Base-by-base conservation (phyloP, 2,113 vertebrate species). In the Zootoca vivipara region DNA sequence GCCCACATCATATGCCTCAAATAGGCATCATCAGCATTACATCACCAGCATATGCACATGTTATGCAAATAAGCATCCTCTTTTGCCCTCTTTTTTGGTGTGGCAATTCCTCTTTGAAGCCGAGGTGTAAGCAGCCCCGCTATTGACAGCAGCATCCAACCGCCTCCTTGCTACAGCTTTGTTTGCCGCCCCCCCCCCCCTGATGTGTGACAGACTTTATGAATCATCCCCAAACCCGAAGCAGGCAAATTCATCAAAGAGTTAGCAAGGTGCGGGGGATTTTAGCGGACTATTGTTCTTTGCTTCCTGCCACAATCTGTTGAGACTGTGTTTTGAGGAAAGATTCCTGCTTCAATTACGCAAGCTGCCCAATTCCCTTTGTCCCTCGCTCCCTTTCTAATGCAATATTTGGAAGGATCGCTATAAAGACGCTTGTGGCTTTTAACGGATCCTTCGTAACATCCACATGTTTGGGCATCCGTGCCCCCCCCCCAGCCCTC, bases 371-470 rank as follows among this genome's bases (percentile, higher is more conserved):
- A 12, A 74, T 62, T 5, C 12, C 38, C 28, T 77, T 78, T n/a
- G 0, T 2, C 64, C 33, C 82, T n/a, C 58, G 89, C 90, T 89
- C 87, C 91, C 58, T 72, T 52, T 65, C 93, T 93, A 92, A 92
- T 87, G 79, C 82, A 93, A 80, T 94, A 91, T 93, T 92, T 93
- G 93, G 91, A 96, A 85, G 82, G 89, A 72, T 90, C 42, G 85
- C 86, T 96, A 91, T 92, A 67, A 85, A 83, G 90, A 75, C 67
- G 95, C 72, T 70, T 93, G 90, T 62, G 62, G 84, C 69, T 95
- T 96, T 95, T 95, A 94, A 94, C 92, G 93, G 94, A 87, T 91
- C 90, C 40, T 95, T 95, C 94, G 74, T 93, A 95, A 77, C 40
- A 74, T 56, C 35, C n/a, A n/a, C n/a, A 35, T 35, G n/a, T 73